Evolutionary conservation across 1,140 invertebrate genomes (phyloP).

Genomic region (Aphaenogaster rudis): DNA sequence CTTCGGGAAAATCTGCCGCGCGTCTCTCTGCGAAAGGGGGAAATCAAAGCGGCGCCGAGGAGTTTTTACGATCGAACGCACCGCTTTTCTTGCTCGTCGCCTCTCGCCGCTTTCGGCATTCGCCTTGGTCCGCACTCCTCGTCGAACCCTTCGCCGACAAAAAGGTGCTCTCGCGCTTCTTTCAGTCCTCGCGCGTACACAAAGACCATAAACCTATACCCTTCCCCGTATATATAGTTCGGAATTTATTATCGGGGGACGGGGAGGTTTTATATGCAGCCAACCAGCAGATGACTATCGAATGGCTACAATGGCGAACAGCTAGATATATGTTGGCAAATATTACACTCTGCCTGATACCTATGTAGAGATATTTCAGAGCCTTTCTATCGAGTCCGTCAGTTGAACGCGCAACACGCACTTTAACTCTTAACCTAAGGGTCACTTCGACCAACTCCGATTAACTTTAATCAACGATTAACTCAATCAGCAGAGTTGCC

Average conservation of each 20-base stretch:
- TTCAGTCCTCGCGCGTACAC: constrained; percentile 54
- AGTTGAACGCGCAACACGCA: neutral
- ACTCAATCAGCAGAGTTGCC: too few relatives aligned
- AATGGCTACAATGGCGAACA: constrained; percentile 55
- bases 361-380: neutral
- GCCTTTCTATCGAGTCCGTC: constrained; percentile 1
- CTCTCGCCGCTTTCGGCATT: constrained; percentile 56
- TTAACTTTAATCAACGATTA: too few relatives aligned
- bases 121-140: constrained; percentile 20
- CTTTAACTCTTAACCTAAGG: neutral
- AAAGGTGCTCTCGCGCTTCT: constrained; percentile 52
- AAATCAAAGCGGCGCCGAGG: constrained; percentile 73
- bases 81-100: constrained; percentile 67
- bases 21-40: constrained; percentile 19
- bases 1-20: constrained; percentile 39
- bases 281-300: constrained; percentile 68
- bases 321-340: neutral
- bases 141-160: constrained; percentile 60
- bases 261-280: constrained; percentile 60
- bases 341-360: constrained; percentile 6
- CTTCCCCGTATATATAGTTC: neutral
- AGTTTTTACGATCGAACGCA: constrained; percentile 75
- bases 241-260: constrained; percentile 59
- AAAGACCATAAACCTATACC: constrained; percentile 41
- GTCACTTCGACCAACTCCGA: too few relatives aligned